phyloP scores from a whole-genome alignment of 2,888 invertebrate species.

The Orthosia gothica region DNA sequence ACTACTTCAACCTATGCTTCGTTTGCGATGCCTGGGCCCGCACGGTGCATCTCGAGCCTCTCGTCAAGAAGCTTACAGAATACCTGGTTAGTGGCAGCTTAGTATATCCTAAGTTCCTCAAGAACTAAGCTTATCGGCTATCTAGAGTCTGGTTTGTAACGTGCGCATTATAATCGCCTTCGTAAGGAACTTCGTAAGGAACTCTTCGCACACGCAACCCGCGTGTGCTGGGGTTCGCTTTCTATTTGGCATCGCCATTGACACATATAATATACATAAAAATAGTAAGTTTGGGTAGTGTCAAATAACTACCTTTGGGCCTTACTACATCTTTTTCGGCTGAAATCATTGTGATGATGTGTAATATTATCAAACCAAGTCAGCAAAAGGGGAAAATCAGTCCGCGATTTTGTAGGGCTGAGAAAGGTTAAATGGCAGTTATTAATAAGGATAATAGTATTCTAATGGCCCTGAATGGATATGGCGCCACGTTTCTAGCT shows the following conservation, averaged over 20 bases:
- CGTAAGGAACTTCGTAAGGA: too few species aligned
- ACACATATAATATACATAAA: neutral
- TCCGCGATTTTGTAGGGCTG: neutral
- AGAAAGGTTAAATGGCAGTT: slow-evolving; percentile 3
- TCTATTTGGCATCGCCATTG: neutral
- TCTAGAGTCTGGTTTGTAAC: neutral
- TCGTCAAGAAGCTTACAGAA: slow-evolving; percentile 95
- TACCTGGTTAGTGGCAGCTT: slow-evolving; percentile 92
- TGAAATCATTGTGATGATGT: neutral
- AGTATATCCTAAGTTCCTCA: neutral
- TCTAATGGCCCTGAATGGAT: neutral
- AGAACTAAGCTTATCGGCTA: neutral
- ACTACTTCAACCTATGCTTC: slow-evolving; percentile 96
- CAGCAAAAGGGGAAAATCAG: neutral
- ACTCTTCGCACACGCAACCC: too few species aligned
- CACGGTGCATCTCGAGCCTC: slow-evolving; percentile 95
- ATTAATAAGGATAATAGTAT: slow-evolving; percentile 24
- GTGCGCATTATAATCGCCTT: neutral
- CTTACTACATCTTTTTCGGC: neutral
- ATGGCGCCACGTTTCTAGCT: slow-evolving; percentile 34
- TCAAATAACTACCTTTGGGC: neutral
- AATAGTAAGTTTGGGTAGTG: neutral
- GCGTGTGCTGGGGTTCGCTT: neutral
- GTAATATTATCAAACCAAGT: neutral
- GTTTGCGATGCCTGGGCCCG: slow-evolving; percentile 95